phyloP scores from a whole-genome alignment of 2,797 vertebrate genomes.

The Loris lydekkerianus region DNA sequence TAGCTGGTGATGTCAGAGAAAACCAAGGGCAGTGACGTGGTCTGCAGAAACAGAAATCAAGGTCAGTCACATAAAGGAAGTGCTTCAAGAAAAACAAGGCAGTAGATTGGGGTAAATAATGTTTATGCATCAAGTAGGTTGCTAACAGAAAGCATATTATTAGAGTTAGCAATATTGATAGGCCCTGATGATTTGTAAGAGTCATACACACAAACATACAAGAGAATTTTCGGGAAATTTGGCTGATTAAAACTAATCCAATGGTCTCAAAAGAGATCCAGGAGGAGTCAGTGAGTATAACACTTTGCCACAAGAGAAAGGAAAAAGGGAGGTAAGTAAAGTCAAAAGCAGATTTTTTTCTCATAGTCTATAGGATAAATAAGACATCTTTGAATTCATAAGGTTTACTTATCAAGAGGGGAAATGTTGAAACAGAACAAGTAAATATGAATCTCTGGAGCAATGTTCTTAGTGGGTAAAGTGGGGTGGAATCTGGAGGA shows the following conservation, averaged over 20 bases:
- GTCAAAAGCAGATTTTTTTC: neutral
- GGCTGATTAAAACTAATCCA: neutral
- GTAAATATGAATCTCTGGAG: neutral
- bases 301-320: neutral
- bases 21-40: neutral
- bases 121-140: neutral
- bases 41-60: neutral
- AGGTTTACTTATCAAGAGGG: neutral
- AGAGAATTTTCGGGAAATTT: neutral
- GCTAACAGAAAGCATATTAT: neutral
- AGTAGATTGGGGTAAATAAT: neutral
- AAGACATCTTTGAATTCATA: neutral
- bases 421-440: neutral
- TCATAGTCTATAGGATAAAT: neutral
- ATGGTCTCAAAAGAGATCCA: neutral
- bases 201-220: neutral
- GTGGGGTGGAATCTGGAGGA: neutral
- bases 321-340: neutral
- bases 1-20: neutral
- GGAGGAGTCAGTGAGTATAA: neutral
- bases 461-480: accelerated
- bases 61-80: neutral
- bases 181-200: neutral
- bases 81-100: neutral
- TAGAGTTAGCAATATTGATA: neutral